Evolutionary conservation across 2,888 invertebrate species (phyloP).

Genomic region (Agelastica alni): DNA sequence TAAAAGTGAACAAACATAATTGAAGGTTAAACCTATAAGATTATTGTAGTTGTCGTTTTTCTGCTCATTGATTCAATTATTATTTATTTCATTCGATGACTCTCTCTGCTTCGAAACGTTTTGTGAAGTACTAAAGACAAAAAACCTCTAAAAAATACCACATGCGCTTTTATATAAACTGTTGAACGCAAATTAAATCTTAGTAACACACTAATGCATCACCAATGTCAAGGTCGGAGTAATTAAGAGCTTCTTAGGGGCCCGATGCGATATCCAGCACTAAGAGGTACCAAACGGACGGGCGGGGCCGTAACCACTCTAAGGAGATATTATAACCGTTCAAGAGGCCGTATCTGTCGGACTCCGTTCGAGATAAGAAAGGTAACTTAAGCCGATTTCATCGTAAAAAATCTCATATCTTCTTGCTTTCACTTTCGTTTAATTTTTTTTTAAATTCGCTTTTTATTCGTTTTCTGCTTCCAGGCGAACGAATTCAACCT

Average conservation of each 20-base stretch:
- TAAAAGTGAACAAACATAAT: too few species aligned
- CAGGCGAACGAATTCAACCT: background rate
- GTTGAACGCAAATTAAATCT: too few species aligned
- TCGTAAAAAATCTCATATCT: slow-evolving; percentile 1
- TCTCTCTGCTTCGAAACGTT: too few species aligned
- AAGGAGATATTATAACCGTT: slow-evolving; percentile 10
- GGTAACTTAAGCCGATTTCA: background rate
- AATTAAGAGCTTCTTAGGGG: slow-evolving; percentile 6
- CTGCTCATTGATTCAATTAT: too few species aligned
- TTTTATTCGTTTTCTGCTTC: slow-evolving; percentile 1
- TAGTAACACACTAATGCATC: background rate
- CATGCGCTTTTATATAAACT: too few species aligned
- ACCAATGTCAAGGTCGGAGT: slow-evolving; percentile 2
- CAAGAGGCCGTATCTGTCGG: slow-evolving; percentile 12
- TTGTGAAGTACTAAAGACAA: too few species aligned
- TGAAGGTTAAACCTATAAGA: too few species aligned
- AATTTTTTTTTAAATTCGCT: slow-evolving; percentile 1
- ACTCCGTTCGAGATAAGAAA: slow-evolving; percentile 9
- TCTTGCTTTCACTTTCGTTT: slow-evolving; percentile 5
- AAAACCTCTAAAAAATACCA: too few species aligned
- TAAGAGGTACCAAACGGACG: background rate
- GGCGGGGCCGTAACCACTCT: slow-evolving; percentile 8
- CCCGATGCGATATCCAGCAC: background rate
- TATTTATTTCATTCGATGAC: too few species aligned
- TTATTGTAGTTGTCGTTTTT: too few species aligned